A percentile compares a stretch with the other conserved stretches of the same genome.
Conservation (phyloP, 2,797 vertebrate species). For the Geotrypetes seraphini region DNA sequence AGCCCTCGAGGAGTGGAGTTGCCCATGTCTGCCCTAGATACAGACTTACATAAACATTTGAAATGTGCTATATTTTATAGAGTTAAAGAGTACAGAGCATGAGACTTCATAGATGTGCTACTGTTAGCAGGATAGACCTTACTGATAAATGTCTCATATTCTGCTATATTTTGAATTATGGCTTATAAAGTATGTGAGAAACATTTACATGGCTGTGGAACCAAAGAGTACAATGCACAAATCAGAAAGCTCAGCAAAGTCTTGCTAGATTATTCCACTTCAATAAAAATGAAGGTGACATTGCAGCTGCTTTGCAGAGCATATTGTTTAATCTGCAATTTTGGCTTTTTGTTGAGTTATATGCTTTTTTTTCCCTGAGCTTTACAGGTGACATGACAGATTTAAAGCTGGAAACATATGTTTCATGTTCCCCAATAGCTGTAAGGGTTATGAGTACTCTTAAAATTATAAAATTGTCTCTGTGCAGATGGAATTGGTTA, state of each 20-base stretch:
- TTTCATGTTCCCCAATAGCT: constrained; percentile 15
- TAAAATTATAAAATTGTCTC: constrained; percentile 17
- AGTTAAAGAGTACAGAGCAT: no score
- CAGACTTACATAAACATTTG: no score
- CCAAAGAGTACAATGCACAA: neutral
- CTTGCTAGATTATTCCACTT: no score
- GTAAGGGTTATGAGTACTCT: constrained; percentile 1
- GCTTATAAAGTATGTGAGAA: no score
- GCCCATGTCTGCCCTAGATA: no score
- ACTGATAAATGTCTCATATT: no score
- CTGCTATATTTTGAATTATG: no score
- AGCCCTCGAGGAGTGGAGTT: no score
- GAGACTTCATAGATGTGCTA: no score
- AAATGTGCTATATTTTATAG: no score
- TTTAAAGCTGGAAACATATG: constrained; percentile 31
- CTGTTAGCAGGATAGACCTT: no score
- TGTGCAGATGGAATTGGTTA: neutral
- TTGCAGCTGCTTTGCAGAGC: constrained; percentile 3
- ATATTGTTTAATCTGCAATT: constrained; percentile 8
- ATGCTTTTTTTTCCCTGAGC: constrained; percentile 11
- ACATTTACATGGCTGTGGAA: no score
- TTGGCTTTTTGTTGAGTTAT: constrained; percentile 8
- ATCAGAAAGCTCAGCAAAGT: neutral
- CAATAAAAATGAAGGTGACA: constrained; percentile 8
- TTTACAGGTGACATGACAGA: constrained; percentile 24